Evolutionary conservation across 2,797 vertebrate genomes (phyloP).

Genomic region (Myripristis jacobus): DNA sequence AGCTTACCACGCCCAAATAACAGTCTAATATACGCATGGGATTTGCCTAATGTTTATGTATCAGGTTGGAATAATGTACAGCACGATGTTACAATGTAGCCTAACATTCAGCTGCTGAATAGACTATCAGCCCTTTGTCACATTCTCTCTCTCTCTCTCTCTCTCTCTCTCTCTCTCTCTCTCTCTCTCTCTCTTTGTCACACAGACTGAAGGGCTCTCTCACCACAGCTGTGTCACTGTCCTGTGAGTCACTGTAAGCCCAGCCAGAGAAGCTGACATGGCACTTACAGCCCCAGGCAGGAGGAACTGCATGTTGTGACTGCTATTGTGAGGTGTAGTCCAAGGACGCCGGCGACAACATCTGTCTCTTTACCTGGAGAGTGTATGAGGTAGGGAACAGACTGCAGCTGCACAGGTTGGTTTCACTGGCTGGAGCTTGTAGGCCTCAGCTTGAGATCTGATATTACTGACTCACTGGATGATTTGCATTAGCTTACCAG

Average conservation of each 20-base stretch:
- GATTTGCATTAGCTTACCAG: neutral
- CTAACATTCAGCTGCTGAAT: slow-evolving; percentile 14
- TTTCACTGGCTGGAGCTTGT: slow-evolving; percentile 4
- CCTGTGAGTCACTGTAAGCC: slow-evolving; percentile 81
- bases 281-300: slow-evolving; percentile 59
- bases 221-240: slow-evolving; percentile 54
- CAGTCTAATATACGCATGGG: no score
- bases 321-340: neutral
- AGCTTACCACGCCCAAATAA: no score
- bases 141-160: slow-evolving; percentile 33
- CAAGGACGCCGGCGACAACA: neutral
- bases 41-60: slow-evolving; percentile 2
- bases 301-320: slow-evolving; percentile 47
- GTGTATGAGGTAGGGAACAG: slow-evolving; percentile 11
- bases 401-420: slow-evolving; percentile 54
- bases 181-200: neutral
- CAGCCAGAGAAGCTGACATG: slow-evolving; percentile 77
- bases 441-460: slow-evolving; percentile 4
- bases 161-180: neutral
- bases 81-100: slow-evolving; percentile 14
- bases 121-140: slow-evolving; percentile 65
- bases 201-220: slow-evolving; percentile 49
- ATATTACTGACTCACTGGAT: neutral
- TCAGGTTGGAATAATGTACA: slow-evolving; percentile 27
- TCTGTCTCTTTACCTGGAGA: neutral